A percentile compares a stretch with the other conserved stretches of the same genome.
Conservation (phyloP, 1,140 invertebrate genomes). For the Microplitis mediator region DNA sequence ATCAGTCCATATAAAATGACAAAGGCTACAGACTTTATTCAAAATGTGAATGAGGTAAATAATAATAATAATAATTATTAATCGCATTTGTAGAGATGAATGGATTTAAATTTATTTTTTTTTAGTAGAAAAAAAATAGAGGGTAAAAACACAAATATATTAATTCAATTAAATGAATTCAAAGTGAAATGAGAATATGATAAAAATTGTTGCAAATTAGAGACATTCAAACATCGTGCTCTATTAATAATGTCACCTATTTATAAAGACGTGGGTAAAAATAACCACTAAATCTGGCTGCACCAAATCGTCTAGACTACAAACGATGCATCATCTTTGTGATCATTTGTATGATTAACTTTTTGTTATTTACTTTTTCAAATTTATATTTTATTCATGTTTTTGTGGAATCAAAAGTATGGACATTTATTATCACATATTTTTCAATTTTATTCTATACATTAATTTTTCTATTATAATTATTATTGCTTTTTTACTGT, state of each 20-base stretch:
- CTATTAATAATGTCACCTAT: slow-evolving; percentile 47
- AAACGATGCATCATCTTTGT: neutral
- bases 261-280: slow-evolving; percentile 44
- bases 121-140: too few species aligned
- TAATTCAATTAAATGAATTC: neutral
- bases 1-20: too few species aligned
- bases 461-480: neutral
- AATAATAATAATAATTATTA: neutral
- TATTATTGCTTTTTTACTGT: slow-evolving; percentile 5
- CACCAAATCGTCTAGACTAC: slow-evolving; percentile 18
- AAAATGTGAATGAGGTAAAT: neutral
- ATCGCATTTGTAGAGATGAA: neutral
- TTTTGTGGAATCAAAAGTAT: neutral
- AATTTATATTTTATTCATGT: neutral
- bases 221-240: slow-evolving; percentile 31
- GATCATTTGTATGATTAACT: neutral
- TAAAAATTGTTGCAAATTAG: slow-evolving; percentile 35
- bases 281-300: slow-evolving; percentile 28
- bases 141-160: too few species aligned
- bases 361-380: neutral
- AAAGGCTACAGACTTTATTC: too few species aligned
- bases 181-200: neutral
- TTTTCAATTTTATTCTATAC: neutral
- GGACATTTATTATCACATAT: too few species aligned
- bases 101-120: neutral